Evolutionary conservation across 1,140 invertebrate species (phyloP), one percentile per base, ranked within the genome.

Genomic region (Asbolus verrucosus): DNA sequence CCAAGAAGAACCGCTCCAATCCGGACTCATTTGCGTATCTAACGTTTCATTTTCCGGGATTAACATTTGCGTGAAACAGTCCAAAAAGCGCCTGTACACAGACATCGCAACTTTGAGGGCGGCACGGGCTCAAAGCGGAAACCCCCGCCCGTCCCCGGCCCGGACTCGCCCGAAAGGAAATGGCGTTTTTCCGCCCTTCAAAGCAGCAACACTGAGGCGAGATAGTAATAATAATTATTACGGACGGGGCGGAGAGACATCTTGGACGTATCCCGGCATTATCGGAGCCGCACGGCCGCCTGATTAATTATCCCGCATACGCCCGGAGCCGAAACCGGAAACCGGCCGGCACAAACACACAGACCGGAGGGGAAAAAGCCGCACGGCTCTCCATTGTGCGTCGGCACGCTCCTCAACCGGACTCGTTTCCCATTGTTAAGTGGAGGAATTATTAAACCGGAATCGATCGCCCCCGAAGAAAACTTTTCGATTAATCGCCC

Each of bases 321-420:
- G 21, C 46, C 21, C 46, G 46, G 46, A 54, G 46, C 46, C 46
- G 46, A 54, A 54, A 54, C 46, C 46, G 46, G 46, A 54, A 54
- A 54, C 46, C 46, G 46, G 46, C 46, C 46, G 21, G 18, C 9
- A 21, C 46, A 21, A 19, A 27, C 24, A 54, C 24, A 54, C 9
- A n/a, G n/a, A n/a, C 14, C 6, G 0, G 2, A 5, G 21, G 46
- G 18, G 27, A 27, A 54, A 54, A 54, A 54, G 8, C 6, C n/a
- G 21, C 5, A 14, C 2, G 13, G 6, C 2, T 36, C 33, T 54
- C 46, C 13, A 27, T 11, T 54, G 46, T 54, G 33, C 18, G 11
- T n/a, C n/a, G 2, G 3, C 11, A 21, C 16, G 33, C 11, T 36
- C 33, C 11, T 36, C 2, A 36, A 36, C 33, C 5, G 33, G 6